Conservation (phyloP, 1,140 invertebrate genomes). For the Microvelia longipes region DNA sequence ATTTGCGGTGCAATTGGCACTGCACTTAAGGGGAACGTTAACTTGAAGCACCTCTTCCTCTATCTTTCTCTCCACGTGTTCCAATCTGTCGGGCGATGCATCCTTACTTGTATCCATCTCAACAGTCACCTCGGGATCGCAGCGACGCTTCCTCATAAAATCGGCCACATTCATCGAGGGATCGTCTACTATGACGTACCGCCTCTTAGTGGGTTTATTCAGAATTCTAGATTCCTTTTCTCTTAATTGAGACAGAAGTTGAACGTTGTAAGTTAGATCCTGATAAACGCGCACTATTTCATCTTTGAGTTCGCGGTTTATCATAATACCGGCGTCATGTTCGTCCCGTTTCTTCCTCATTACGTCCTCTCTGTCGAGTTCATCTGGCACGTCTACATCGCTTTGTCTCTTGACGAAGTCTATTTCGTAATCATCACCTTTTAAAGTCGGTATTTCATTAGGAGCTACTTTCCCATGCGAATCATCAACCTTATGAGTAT, state of each 20-base stretch:
- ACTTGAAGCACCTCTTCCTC: conserved; percentile 1
- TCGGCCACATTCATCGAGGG: neutral
- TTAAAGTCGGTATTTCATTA: no score
- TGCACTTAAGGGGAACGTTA: neutral
- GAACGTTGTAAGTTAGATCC: neutral
- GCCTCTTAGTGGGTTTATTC: neutral
- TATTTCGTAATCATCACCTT: no score
- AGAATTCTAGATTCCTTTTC: neutral
- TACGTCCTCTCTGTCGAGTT: no score
- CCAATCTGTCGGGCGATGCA: neutral
- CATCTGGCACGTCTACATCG: no score
- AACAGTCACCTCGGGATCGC: neutral
- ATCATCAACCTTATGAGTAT: no score
- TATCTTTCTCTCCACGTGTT: neutral
- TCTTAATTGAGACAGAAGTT: neutral
- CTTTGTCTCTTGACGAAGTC: no score
- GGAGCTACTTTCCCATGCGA: no score
- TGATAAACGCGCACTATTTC: neutral
- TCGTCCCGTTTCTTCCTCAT: no score
- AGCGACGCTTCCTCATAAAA: neutral
- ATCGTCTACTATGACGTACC: neutral
- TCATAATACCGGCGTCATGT: no score
- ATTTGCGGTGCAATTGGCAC: no score
- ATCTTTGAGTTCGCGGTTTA: no score
- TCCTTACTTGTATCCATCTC: conserved; percentile 1